Evolutionary conservation across 2,113 vertebrate species (phyloP), one percentile per base, ranked within the genome.

Genomic region (Piprites chloris): DNA sequence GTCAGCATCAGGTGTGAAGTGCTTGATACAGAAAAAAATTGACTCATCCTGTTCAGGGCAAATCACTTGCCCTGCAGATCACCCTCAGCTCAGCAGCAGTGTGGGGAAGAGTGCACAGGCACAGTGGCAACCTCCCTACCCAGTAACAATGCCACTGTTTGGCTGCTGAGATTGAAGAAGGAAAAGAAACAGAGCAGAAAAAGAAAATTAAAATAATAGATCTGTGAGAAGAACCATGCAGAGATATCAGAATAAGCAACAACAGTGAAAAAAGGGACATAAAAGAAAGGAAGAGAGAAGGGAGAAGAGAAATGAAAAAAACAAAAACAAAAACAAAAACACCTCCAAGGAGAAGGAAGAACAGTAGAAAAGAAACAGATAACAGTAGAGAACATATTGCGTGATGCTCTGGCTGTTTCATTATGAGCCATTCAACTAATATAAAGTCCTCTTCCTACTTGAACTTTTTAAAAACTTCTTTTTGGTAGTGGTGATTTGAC

Each of bases 1-100:
- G 69, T 44, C 90, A 85, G 26, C 65, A 69, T 90, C 76, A 94
- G 73, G 68, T 94, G 84, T 75, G n/a, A 94, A 93, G 55, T 53
- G 62, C 81, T 74, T 84, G 85, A 78, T 74, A 88, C 32, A 85
- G 46, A 88, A 80, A 87, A 90, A 73, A 86, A 71, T 52, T 49
- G 74, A 94, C n/a, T 83, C 78, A 85, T 89, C 50, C 61, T 61
- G 37, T 53, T 93, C 32, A 80, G 68, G 67, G 55, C 79, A 83
- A 78, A 74, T 75, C 30, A 69, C 30, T 49, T 91, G 90, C 59
- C 41, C 67, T 49, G 75, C 41, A 6, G 52, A 56, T 83, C 52
- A 91, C 47, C 21, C 50, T 91, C 56, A 55, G 59, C 55, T 85
- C 80, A 94, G 62, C 72, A 89, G 58, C 35, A 87, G 83, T 2